These are phyloP conservation scores for Caenorhabditis doughertyi DNA, from an alignment of 2,888 invertebrate genomes.

Conservation along the genomic window DNA sequence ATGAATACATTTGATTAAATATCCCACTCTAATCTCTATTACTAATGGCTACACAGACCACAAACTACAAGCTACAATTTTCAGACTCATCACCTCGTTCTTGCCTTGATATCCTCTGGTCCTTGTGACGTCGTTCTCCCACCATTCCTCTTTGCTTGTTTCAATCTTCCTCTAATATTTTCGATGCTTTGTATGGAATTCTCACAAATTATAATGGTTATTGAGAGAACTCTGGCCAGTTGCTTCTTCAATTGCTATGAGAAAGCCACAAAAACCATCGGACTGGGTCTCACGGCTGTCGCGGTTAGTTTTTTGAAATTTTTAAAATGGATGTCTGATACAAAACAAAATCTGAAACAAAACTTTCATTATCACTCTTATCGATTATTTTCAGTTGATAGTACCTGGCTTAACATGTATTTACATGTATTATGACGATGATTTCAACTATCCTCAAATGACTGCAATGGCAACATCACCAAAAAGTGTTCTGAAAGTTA, in stretches of 20 bases:
- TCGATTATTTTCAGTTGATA: constrained; percentile 18
- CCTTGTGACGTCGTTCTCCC: constrained; percentile 58
- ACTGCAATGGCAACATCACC: constrained; percentile 60
- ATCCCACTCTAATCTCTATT: too few species aligned
- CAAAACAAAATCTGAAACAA: too few species aligned
- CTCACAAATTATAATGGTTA: constrained; percentile 55
- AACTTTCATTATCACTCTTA: neutral
- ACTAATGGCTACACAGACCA: too few species aligned
- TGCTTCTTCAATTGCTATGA: constrained; percentile 58
- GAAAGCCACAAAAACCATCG: constrained; percentile 46
- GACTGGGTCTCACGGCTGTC: constrained; percentile 21
- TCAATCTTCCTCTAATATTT: constrained; percentile 54
- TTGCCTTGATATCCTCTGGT: constrained; percentile 17
- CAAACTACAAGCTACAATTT: constrained; percentile 3
- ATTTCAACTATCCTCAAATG: constrained; percentile 56
- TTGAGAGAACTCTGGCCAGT: constrained; percentile 55
- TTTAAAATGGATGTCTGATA: too few species aligned
- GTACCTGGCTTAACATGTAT: constrained; percentile 29
- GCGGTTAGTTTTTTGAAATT: constrained; percentile 31
- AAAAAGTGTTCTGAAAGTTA: constrained; percentile 19
- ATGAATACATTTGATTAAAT: too few species aligned
- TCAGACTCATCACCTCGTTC: constrained; percentile 52
- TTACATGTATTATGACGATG: constrained; percentile 58
- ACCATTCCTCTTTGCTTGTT: constrained; percentile 22
- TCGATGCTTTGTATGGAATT: constrained; percentile 60